A percentile compares a stretch with the other conserved stretches of the same genome.
These are phyloP conservation scores for Erpornis zantholeuca DNA, from an alignment of 2,113 vertebrate species.

Conservation along the genomic window DNA sequence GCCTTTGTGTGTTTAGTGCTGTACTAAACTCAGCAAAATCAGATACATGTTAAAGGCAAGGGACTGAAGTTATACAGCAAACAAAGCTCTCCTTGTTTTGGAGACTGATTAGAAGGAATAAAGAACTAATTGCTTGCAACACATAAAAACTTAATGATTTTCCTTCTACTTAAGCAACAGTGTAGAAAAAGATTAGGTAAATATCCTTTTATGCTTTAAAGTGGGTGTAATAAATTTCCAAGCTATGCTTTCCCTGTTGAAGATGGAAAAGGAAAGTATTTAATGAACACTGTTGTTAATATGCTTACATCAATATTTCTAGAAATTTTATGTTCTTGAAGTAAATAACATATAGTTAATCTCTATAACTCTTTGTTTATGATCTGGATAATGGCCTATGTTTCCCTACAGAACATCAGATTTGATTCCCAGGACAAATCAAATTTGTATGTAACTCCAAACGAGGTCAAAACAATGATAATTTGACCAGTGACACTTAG, in stretches of 20 bases:
- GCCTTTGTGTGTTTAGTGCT: background rate
- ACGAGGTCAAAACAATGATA: background rate
- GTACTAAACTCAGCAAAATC: background rate
- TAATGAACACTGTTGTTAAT: background rate
- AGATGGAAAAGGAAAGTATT: background rate
- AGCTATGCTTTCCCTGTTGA: background rate
- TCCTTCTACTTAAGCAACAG: background rate
- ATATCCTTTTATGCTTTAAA: background rate
- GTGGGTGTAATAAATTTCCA: background rate
- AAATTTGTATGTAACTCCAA: background rate
- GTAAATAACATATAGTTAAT: background rate
- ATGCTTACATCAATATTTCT: background rate
- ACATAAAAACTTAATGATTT: background rate
- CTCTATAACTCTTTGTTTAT: background rate
- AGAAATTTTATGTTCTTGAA: background rate
- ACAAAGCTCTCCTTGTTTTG: background rate
- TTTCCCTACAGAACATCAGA: background rate
- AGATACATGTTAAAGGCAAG: background rate
- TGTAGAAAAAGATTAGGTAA: background rate
- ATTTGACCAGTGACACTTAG: background rate
- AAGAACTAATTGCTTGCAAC: background rate
- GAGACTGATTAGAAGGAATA: background rate
- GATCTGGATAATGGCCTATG: background rate
- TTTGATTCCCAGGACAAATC: background rate
- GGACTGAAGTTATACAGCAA: background rate